Percentiles rank a stretch among this genome's conserved stretches.
phyloP scores from a whole-genome alignment of 1,140 invertebrate species.

The Parasteatoda tepidariorum region DNA sequence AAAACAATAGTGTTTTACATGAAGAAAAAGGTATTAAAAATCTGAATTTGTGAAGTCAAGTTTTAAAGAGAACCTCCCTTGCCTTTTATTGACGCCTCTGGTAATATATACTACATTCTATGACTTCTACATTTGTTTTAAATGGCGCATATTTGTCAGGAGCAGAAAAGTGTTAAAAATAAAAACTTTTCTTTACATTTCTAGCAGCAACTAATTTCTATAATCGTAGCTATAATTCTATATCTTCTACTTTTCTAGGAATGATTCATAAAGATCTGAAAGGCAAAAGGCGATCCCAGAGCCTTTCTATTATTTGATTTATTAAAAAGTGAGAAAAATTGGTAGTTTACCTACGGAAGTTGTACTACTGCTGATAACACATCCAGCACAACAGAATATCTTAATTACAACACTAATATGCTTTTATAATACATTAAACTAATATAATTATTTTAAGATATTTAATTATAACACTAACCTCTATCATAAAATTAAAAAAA shows the following conservation, averaged over 20 bases:
- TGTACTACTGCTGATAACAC: slow-evolving; percentile 6
- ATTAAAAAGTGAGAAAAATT: slow-evolving; percentile 59
- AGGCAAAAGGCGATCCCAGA: slow-evolving; percentile 56
- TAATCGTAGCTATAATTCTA: slow-evolving; percentile 10
- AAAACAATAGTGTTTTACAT: too few species aligned
- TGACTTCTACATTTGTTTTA: slow-evolving; percentile 21
- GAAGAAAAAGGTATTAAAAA: too few species aligned
- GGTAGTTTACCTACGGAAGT: slow-evolving; percentile 35
- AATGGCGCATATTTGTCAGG: slow-evolving; percentile 54
- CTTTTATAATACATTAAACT: too few species aligned
- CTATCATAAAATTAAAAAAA: too few species aligned
- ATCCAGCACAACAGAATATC: slow-evolving; percentile 22
- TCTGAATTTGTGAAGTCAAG: too few species aligned
- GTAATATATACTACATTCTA: slow-evolving; percentile 28
- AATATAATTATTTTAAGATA: too few species aligned
- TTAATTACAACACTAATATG: too few species aligned
- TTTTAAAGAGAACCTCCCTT: too few species aligned
- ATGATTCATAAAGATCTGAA: slow-evolving; percentile 46
- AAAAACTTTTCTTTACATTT: slow-evolving; percentile 44
- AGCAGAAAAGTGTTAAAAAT: slow-evolving; percentile 59
- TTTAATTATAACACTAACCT: too few species aligned
- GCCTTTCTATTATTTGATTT: slow-evolving; percentile 45
- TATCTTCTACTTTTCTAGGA: slow-evolving; percentile 23
- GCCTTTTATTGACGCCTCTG: slow-evolving; percentile 37
- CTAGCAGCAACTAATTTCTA: slow-evolving; percentile 36